Base-by-base conservation (phyloP, 2,113 vertebrate species). In the Oncorhynchus nerka region DNA sequence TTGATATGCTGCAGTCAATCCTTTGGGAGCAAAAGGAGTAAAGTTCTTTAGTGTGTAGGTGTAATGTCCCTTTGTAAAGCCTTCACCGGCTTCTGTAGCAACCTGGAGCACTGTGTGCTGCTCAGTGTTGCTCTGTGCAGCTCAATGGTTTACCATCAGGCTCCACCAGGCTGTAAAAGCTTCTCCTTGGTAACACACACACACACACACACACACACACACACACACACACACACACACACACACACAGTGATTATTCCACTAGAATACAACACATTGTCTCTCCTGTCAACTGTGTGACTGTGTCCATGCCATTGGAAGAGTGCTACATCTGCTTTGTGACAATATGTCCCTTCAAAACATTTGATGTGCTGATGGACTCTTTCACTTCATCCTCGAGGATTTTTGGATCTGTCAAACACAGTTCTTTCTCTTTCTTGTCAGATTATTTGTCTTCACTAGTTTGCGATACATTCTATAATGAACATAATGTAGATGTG, bases 11-110 rank as follows among this genome's bases (percentile, higher is more conserved):
- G 85, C 64, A 86, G 82, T 75, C 74, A 71, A 81, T 87, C 84
- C 85, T 84, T 75, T 69, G 75, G 86, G 87, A 90, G 72, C 82
- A 87, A 86, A 86, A 89, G 86, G 86, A 90, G 80, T 89, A 91
- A 91, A 84, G 88, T 79, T 90, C 84, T 72, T 88, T 87, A 67
- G 74, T 85, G 82, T 90, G 90, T 91, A 87, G 89, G 87, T 90
- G 89, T 91, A 87, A 90, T 86, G 91, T 92, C 84, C 85, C 87
- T 90, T 90, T 86, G 76, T 89, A 88, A 91, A 89, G 84, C 45
- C 81, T 85, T 81, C 78, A 81, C 82, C 84, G 75, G 86, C 88
- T 90, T 92, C 87, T 90, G 88, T 88, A 90, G 90, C 84, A 89
- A 88, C 90, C 65, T 11, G 28, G 26, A 61, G 5, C 20, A 1